Conservation (phyloP, 2,888 invertebrate genomes). For the Epinotia nisella region DNA sequence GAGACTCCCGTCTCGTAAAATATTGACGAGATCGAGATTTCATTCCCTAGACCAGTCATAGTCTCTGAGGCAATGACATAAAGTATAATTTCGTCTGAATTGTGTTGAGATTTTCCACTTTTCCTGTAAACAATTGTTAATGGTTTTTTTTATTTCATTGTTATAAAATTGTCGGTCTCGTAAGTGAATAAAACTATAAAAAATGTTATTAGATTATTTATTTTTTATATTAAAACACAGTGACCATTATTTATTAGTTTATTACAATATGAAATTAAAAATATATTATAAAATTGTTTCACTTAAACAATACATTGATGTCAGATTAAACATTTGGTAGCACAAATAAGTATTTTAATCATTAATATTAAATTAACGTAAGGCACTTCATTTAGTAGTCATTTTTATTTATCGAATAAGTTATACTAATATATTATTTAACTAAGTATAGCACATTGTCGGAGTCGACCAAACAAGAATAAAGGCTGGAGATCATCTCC, state of each 20-base stretch:
- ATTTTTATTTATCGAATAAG: background rate
- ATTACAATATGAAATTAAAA: background rate
- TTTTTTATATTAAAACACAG: conserved; percentile 18
- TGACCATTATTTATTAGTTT: conserved; percentile 16
- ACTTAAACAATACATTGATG: conserved; percentile 11
- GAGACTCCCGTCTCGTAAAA: no score
- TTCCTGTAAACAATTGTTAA: no score
- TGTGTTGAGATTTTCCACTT: no score
- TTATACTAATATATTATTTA: background rate
- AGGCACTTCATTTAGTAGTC: conserved; percentile 18
- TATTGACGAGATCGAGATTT: no score
- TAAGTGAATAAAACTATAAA: conserved; percentile 12
- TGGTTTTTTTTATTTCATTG: no score
- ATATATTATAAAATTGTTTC: conserved; percentile 3
- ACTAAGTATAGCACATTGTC: no score
- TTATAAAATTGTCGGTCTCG: background rate
- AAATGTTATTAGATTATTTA: conserved; percentile 27
- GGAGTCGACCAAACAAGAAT: no score
- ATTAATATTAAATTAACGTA: conserved; percentile 9
- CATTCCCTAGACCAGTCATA: no score
- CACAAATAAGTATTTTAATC: conserved; percentile 23
- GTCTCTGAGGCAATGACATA: no score
- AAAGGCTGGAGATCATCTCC: no score
- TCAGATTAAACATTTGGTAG: conserved; percentile 34
- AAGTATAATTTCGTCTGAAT: no score